phyloP scores from a whole-genome alignment of 1,140 invertebrate genomes.

The Danaus melanippus region DNA sequence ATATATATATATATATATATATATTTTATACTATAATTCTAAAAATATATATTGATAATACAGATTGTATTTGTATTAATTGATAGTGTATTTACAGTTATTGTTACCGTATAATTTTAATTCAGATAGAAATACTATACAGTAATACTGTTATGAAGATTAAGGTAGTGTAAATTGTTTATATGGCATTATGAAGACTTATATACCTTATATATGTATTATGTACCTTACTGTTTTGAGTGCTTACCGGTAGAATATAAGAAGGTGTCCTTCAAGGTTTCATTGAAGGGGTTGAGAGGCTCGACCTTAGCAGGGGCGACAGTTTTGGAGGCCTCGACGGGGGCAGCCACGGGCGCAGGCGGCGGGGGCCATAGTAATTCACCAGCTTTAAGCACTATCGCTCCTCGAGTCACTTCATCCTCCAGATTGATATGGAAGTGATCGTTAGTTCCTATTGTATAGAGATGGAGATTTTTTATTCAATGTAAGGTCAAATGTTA shows the following conservation, averaged over 20 bases:
- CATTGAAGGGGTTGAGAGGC: constrained; percentile 70
- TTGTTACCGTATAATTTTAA: too few species aligned
- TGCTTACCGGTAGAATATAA: constrained; percentile 79
- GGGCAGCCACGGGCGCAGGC: constrained; percentile 67
- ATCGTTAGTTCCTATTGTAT: constrained; percentile 75
- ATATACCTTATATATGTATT: too few species aligned
- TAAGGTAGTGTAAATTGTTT: too few species aligned
- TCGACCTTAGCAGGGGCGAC: constrained; percentile 38
- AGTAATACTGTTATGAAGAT: too few species aligned
- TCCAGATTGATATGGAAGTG: constrained; percentile 86
- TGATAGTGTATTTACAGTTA: too few species aligned
- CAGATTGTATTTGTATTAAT: too few species aligned
- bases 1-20: too few species aligned
- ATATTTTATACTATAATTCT: constrained; percentile 11
- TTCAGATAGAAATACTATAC: too few species aligned
- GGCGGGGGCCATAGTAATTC: constrained; percentile 87
- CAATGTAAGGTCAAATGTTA: too few species aligned
- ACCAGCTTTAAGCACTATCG: constrained; percentile 83
- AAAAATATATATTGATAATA: constrained; percentile 11
- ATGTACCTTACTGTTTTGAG: not conserved
- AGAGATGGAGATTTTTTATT: too few species aligned
- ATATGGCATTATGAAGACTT: too few species aligned
- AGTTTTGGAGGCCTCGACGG: constrained; percentile 65
- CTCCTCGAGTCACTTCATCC: constrained; percentile 90
- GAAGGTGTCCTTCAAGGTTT: constrained; percentile 77